Evolutionary conservation across 2,113 vertebrate species (phyloP).

Genomic region (Etia nguti): DNA sequence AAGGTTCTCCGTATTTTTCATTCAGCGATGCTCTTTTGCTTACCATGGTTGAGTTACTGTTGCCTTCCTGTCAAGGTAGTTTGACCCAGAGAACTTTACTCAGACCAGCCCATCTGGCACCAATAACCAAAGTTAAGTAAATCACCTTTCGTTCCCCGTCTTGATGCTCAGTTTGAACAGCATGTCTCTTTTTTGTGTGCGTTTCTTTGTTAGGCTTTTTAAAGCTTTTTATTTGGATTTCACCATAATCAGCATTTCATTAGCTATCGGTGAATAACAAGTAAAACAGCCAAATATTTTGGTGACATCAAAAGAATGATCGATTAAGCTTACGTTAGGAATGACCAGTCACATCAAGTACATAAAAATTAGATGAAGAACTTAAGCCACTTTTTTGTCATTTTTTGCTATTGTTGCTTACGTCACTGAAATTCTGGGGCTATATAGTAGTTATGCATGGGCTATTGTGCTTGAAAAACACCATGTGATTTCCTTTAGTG

Average conservation of each 20-base stretch:
- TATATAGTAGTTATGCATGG: background rate
- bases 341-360: background rate
- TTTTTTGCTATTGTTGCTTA: background rate
- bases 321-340: background rate
- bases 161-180: background rate
- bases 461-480: background rate
- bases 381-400: background rate
- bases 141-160: background rate
- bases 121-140: background rate
- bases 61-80: background rate
- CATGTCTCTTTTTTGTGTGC: background rate
- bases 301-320: background rate
- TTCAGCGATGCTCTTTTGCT: background rate
- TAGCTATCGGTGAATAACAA: background rate
- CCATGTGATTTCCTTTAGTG: background rate
- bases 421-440: background rate
- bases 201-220: background rate
- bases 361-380: background rate
- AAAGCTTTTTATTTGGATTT: background rate
- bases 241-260: background rate
- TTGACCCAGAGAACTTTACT: background rate
- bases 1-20: background rate
- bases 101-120: background rate
- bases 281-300: background rate
- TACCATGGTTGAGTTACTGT: background rate